phyloP scores from a whole-genome alignment of 2,113 vertebrate genomes.

The Cercocebus atys region DNA sequence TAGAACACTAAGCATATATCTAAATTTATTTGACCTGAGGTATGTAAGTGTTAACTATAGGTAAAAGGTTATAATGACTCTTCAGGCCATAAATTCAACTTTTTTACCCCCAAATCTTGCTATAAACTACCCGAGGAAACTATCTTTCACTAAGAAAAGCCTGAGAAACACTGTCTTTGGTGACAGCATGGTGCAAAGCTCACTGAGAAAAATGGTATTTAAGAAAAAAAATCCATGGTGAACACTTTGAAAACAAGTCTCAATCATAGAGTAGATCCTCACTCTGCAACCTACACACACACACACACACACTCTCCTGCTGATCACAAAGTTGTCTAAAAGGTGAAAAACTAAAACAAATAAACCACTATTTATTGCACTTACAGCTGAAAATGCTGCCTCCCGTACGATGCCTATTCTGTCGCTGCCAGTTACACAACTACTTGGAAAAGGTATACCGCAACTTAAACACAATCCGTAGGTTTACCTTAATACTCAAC shows the following conservation, averaged over 20 bases:
- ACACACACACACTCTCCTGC: no score
- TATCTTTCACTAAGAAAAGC: not conserved
- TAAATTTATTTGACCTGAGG: fast-evolving
- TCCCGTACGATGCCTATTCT: fast-evolving
- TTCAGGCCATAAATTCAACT: not conserved
- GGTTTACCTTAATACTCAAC: fast-evolving
- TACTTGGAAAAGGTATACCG: fast-evolving
- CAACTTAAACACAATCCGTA: fast-evolving
- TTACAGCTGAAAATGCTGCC: not conserved
- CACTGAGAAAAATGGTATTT: not conserved
- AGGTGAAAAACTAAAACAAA: fast-evolving
- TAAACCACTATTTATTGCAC: fast-evolving
- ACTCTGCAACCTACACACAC: fast-evolving
- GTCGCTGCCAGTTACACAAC: fast-evolving
- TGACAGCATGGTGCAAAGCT: not conserved
- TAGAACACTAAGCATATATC: not conserved
- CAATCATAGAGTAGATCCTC: not conserved
- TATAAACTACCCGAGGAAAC: not conserved
- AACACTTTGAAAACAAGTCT: not conserved
- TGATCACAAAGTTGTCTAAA: not conserved
- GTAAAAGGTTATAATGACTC: not conserved
- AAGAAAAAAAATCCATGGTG: fast-evolving
- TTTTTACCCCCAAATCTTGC: not conserved
- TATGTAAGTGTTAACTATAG: fast-evolving
- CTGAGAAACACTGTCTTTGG: fast-evolving